A percentile compares a stretch with the other conserved stretches of the same genome.
Evolutionary conservation across 2,888 invertebrate genomes (phyloP).

Genomic region (Lithophane socia): DNA sequence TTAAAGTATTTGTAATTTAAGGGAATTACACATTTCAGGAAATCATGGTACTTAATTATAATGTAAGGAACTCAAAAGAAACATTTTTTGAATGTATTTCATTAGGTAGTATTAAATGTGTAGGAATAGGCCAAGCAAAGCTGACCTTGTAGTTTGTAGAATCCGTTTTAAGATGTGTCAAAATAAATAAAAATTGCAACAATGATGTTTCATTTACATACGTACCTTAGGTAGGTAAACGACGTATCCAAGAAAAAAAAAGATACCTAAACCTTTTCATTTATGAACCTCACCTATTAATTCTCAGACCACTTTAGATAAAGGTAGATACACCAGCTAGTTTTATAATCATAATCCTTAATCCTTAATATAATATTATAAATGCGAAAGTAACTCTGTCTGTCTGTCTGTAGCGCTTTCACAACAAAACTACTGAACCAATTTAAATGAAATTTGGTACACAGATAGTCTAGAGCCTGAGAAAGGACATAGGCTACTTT

Average conservation of each 20-base stretch:
- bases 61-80: conserved; percentile 12
- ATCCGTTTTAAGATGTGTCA: conserved; percentile 5
- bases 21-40: conserved; percentile 15
- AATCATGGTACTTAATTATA: conserved; percentile 32
- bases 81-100: conserved; percentile 23
- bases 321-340: neutral
- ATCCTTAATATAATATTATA: too few relatives aligned
- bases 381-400: too few relatives aligned
- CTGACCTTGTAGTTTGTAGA: conserved; percentile 35
- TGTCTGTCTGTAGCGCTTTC: too few relatives aligned
- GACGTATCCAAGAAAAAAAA: neutral
- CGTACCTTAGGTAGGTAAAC: neutral
- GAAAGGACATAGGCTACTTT: too few relatives aligned
- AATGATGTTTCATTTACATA: conserved; percentile 29
- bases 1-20: conserved; percentile 15
- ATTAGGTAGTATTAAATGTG: conserved; percentile 22
- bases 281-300: too few relatives aligned
- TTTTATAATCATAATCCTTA: too few relatives aligned
- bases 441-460: too few relatives aligned
- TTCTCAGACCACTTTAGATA: neutral
- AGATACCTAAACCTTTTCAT: neutral
- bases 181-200: conserved; percentile 32
- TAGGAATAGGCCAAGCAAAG: conserved; percentile 33
- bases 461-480: too few relatives aligned
- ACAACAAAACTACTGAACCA: too few relatives aligned